Conservation (phyloP, 1,140 invertebrate species). For the Musca vetustissima region DNA sequence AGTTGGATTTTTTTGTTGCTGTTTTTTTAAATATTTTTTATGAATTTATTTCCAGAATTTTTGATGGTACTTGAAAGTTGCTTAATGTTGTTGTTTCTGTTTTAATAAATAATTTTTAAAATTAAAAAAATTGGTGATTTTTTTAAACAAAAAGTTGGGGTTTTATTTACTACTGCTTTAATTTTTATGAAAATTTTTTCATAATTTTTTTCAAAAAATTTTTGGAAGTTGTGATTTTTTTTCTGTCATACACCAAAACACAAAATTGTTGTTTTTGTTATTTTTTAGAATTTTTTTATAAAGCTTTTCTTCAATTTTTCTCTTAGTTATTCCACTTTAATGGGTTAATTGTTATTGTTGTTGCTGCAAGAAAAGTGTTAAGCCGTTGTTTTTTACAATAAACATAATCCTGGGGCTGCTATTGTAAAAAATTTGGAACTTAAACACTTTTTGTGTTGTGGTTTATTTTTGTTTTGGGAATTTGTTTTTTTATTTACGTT, state of each 20-base stretch:
- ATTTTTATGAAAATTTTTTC: background rate
- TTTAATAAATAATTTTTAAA: no score
- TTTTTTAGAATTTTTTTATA: constrained; percentile 8
- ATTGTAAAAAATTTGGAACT: constrained; percentile 32
- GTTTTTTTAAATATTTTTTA: no score
- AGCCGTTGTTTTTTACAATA: constrained; percentile 41
- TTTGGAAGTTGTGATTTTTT: no score
- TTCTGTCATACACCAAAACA: no score
- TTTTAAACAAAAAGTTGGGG: background rate
- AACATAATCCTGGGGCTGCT: constrained; percentile 56
- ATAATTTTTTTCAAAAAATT: background rate
- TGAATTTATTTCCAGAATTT: no score
- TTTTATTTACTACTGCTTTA: background rate
- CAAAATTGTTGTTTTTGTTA: background rate
- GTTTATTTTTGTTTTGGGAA: background rate
- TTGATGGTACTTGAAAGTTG: no score
- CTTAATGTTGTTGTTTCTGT: no score
- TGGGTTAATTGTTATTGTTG: background rate
- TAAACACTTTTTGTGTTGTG: constrained; percentile 23
- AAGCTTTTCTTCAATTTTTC: background rate
- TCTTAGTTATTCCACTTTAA: background rate
- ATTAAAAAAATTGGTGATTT: no score
- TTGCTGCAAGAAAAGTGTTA: constrained; percentile 11
- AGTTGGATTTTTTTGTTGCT: no score
- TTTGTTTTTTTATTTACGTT: background rate